Conservation (phyloP, 2,113 vertebrate species). For the Dipodomys stephensi region DNA sequence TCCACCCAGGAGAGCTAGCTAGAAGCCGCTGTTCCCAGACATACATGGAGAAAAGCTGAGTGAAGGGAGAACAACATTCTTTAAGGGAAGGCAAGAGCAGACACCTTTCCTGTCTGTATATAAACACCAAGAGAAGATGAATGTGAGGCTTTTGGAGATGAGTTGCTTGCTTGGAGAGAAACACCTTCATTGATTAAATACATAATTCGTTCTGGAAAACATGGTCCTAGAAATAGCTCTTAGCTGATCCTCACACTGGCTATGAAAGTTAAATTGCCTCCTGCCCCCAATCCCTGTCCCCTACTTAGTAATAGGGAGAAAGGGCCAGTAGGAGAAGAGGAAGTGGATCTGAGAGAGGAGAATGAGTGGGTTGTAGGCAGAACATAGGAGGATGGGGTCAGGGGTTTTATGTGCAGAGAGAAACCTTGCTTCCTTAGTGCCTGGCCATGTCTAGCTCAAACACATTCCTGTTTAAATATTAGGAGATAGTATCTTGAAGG, state of each 20-base stretch:
- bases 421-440: background rate
- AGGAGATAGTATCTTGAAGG: background rate
- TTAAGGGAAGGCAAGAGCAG: background rate
- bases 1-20: background rate
- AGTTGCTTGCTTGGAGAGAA: slow-evolving; percentile 14
- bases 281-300: background rate
- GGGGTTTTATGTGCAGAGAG: background rate
- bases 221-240: background rate
- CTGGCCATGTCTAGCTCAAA: background rate
- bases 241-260: background rate
- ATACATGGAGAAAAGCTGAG: background rate
- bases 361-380: background rate
- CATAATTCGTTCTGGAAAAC: slow-evolving; percentile 5
- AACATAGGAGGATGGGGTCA: background rate
- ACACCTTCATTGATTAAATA: slow-evolving; percentile 15
- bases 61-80: background rate
- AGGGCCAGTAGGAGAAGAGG: background rate
- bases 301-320: background rate
- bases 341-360: background rate
- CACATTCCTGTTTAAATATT: background rate
- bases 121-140: background rate
- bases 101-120: background rate
- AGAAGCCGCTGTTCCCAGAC: background rate
- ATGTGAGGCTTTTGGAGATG: background rate
- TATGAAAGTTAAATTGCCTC: background rate